Percentiles rank a stretch among this genome's conserved stretches.
Evolutionary conservation across 2,888 invertebrate species (phyloP).

Genomic region (Margaritifera margaritifera): DNA sequence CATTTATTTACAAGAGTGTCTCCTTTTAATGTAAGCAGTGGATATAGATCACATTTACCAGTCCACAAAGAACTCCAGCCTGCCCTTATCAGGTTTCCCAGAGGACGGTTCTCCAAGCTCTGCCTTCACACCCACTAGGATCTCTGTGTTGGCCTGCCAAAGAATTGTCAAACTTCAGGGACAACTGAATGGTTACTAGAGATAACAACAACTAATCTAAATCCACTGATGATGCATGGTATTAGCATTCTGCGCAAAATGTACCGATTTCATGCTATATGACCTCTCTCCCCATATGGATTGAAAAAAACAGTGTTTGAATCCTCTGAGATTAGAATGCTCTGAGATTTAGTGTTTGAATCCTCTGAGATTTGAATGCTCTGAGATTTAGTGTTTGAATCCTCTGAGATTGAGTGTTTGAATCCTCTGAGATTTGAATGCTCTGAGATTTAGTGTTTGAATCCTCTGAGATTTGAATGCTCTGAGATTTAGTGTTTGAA

Average conservation of each 20-base stretch:
- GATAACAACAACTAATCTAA: not conserved
- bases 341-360: too few relatives aligned
- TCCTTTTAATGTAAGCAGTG: not conserved
- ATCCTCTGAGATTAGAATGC: too few relatives aligned
- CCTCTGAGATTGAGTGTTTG: too few relatives aligned
- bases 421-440: too few relatives aligned
- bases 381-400: too few relatives aligned
- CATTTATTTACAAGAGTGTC: too few relatives aligned
- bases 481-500: too few relatives aligned
- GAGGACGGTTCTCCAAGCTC: constrained; percentile 82
- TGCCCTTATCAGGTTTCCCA: constrained; percentile 85
- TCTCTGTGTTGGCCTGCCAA: constrained; percentile 87
- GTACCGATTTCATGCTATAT: not conserved
- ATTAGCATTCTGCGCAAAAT: not conserved
- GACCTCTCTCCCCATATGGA: too few relatives aligned
- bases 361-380: too few relatives aligned
- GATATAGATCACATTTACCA: constrained; percentile 79
- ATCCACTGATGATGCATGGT: not conserved
- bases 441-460: too few relatives aligned
- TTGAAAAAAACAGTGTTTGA: not conserved
- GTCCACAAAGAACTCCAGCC: constrained; percentile 96
- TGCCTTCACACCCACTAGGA: constrained; percentile 86
- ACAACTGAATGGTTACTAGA: not conserved
- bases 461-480: too few relatives aligned
- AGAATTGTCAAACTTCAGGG: constrained; percentile 3